Evolutionary conservation across 2,797 vertebrate genomes (phyloP), one percentile per base, ranked within the genome.

Genomic region (Acanthurus leucopareius): DNA sequence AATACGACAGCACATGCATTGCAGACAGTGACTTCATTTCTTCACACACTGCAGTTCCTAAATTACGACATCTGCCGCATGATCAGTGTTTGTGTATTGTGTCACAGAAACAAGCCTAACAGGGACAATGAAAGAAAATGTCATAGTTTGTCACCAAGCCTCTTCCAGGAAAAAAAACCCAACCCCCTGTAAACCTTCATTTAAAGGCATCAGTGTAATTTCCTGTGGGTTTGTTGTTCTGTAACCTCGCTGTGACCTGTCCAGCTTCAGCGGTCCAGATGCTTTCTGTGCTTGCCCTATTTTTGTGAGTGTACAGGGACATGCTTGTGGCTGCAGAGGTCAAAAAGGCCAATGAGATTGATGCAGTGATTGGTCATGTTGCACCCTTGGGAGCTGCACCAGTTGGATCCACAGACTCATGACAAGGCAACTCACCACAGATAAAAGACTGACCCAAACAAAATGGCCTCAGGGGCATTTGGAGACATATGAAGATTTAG

Each of bases 331-430:
- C 73, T 25, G 63, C 49, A 32, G 78, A 84, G 90, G 88, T 92
- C 88, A 88, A 66, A 86, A 79, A 86, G 91, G 85, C 61, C 89
- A 90, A 71, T 82, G 75, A 79, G 78, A 77, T 81, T 85, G 85
- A 87, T 48, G 82, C 58, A 48, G 74, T 66, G 82, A 88, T 86
- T 85, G 88, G 79, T 86, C 44, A 28, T 70, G 81, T 86, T 85
- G 78, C 86, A 75, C 84, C 86, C 79, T 1, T 20, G 90, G 88
- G 90, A 89, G 73, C 53, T 38, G 20, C 51, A 42, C 71, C 49
- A 15, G 57, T 17, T 5, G 38, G 60, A 80, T 60, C 5, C 32
- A 45, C 61, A 73, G 68, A 75, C 51, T 53, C 32, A 54, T 20
- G 69, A 69, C 53, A 63, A 71, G 22, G 22, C 15, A 57, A 20